phyloP scores from a whole-genome alignment of 2,797 vertebrate species.

The Lerista edwardsae region DNA sequence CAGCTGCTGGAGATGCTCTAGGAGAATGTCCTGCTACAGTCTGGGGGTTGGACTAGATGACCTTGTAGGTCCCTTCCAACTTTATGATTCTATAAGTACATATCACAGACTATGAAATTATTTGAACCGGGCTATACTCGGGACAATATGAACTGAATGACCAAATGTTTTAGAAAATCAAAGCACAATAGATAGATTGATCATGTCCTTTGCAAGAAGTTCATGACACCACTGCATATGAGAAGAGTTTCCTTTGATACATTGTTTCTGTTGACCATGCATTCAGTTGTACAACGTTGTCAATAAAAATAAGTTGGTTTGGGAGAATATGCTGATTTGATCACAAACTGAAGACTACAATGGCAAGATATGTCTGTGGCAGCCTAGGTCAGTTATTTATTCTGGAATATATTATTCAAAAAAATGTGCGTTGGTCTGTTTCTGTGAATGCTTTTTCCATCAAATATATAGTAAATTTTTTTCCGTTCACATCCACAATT shows the following conservation, averaged over 20 bases:
- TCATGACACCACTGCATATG: not conserved
- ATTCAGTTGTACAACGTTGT: not conserved
- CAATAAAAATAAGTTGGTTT: not conserved
- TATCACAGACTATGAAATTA: accelerated
- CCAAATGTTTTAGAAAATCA: not conserved
- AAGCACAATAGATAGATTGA: too few species aligned
- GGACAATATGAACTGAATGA: not conserved
- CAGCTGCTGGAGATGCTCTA: too few species aligned
- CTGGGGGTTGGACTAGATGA: too few species aligned
- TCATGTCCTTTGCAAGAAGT: too few species aligned
- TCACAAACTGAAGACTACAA: conserved; percentile 10
- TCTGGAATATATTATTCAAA: too few species aligned
- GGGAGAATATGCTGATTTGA: not conserved
- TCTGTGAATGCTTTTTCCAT: not conserved
- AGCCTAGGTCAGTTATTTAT: not conserved
- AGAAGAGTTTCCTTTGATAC: not conserved
- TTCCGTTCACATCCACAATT: conserved; percentile 40
- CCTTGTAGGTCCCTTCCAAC: too few species aligned
- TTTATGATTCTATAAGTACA: too few species aligned
- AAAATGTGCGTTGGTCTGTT: not conserved
- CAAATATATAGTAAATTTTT: not conserved
- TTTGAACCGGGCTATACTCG: not conserved
- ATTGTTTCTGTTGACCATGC: not conserved
- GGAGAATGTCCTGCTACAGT: too few species aligned
- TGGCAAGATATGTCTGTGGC: not conserved